Evolutionary conservation across 2,888 invertebrate genomes (phyloP), one percentile per base, ranked within the genome.

Genomic region (Patella pellucida): DNA sequence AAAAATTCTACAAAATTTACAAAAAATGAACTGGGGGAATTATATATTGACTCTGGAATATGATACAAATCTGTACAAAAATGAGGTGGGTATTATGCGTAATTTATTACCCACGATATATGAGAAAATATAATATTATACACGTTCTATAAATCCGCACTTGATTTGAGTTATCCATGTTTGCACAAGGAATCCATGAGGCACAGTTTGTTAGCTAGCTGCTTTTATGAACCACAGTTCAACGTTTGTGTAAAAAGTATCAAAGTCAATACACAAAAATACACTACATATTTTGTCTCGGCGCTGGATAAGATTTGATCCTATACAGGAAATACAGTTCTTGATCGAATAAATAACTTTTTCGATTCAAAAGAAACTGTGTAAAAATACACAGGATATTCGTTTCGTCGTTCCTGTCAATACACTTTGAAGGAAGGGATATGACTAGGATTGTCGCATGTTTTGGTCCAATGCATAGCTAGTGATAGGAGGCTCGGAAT

Each of bases 131-230:
- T 19, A 41, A 41, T 41, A 62, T 62, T 62, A 62, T 62, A 62
- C 19, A 62, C 62, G 23, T 62, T 23, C 19, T 23, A 23, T 62
- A 62, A 23, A 19, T 62, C 62, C 62, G 62, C 62, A 62, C 62
- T 62, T 62, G 62, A 62, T 23, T 23, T 23, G 62, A 62, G 23
- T 62, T 19, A 23, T 62, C 62, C 62, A 62, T 23, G 62, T 62
- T 62, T 62, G 62, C 62, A 62, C 62, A 62, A 62, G 62, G 62
- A 62, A 62, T 19, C 19, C 19, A 62, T 62, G 62, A 62, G 62
- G 62, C 62, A 62, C 62, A 62, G 62, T 62, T 62, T 62, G 62
- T 62, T 62, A 62, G 62, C 62, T 62, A 62, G 62, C 62, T 62
- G 62, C 62, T 62, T 62, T 41, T 62, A 62, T 23, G 62, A 62